These are phyloP conservation scores for Beris chalybata DNA, from an alignment of 2,888 invertebrate genomes.

Conservation along the genomic window DNA sequence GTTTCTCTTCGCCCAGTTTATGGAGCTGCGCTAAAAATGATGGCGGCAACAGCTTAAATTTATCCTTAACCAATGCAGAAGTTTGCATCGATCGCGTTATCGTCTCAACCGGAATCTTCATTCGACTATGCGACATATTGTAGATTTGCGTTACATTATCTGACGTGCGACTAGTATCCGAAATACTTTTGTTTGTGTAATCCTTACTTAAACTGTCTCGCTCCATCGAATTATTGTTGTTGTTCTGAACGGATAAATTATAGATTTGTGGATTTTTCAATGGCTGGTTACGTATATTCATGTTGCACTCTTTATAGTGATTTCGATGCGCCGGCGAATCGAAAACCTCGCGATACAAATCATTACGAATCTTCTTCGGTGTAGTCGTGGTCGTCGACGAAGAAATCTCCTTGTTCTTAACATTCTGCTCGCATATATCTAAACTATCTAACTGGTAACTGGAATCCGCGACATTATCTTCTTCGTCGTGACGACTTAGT, in stretches of 20 bases:
- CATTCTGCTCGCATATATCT: slow-evolving; percentile 44
- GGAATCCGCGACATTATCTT: slow-evolving; percentile 46
- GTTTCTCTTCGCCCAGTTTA: slow-evolving; percentile 63
- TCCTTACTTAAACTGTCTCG: slow-evolving; percentile 49
- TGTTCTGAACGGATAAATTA: slow-evolving; percentile 49
- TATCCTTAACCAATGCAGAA: slow-evolving; percentile 57
- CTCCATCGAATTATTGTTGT: slow-evolving; percentile 51
- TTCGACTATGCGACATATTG: slow-evolving; percentile 43
- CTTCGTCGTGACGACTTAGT: slow-evolving; percentile 55
- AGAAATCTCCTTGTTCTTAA: slow-evolving; percentile 32
- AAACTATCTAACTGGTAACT: slow-evolving; percentile 49
- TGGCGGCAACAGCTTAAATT: slow-evolving; percentile 67
- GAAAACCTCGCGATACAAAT: slow-evolving; percentile 44
- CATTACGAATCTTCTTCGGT: slow-evolving; percentile 41
- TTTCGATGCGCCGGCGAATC: slow-evolving; percentile 40
- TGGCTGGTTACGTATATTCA: slow-evolving; percentile 51
- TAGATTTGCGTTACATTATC: slow-evolving; percentile 49
- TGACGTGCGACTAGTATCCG: slow-evolving; percentile 52
- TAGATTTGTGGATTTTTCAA: slow-evolving; percentile 53
- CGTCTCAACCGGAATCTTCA: slow-evolving; percentile 61
- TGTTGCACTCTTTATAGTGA: slow-evolving; percentile 31
- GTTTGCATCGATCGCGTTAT: slow-evolving; percentile 78
- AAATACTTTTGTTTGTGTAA: slow-evolving; percentile 41
- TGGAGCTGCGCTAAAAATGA: slow-evolving; percentile 69
- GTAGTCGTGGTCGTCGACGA: slow-evolving; percentile 39